These are phyloP conservation scores for Arctocebus calabarensis DNA, from an alignment of 2,797 vertebrate species.

Conservation along the genomic window DNA sequence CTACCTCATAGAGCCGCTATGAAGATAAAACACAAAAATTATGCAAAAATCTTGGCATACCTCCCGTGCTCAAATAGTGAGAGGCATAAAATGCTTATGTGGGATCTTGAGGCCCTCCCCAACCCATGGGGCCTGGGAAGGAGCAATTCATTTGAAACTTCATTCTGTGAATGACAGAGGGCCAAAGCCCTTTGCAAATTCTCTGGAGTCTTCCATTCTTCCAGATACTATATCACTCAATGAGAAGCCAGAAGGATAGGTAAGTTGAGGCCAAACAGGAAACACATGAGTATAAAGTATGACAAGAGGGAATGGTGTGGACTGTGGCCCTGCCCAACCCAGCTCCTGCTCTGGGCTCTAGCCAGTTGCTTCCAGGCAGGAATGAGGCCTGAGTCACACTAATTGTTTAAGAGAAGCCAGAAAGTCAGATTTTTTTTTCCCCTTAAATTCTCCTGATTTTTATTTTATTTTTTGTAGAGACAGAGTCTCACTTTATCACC, in stretches of 20 bases:
- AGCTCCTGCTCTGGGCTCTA: background rate
- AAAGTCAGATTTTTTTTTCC: background rate
- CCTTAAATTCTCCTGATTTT: background rate
- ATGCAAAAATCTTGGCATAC: background rate
- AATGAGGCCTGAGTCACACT: background rate
- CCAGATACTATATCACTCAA: background rate
- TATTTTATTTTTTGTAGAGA: too few species aligned
- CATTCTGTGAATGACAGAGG: background rate
- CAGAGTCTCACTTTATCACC: too few species aligned
- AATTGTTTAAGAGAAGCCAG: slow-evolving; percentile 40
- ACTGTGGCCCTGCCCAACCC: background rate
- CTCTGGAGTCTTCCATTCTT: background rate
- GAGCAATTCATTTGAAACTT: background rate
- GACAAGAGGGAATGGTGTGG: background rate
- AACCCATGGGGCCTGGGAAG: background rate
- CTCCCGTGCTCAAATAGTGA: background rate
- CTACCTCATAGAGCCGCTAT: background rate
- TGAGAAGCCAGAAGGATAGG: background rate
- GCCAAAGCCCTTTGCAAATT: background rate
- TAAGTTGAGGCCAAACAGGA: background rate
- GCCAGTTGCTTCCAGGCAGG: background rate
- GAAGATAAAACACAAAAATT: background rate
- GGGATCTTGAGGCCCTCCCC: background rate
- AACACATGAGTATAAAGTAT: background rate
- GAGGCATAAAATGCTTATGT: background rate